phyloP scores from a whole-genome alignment of 2,113 vertebrate genomes.

The Corythoichthys haematopterus region DNA sequence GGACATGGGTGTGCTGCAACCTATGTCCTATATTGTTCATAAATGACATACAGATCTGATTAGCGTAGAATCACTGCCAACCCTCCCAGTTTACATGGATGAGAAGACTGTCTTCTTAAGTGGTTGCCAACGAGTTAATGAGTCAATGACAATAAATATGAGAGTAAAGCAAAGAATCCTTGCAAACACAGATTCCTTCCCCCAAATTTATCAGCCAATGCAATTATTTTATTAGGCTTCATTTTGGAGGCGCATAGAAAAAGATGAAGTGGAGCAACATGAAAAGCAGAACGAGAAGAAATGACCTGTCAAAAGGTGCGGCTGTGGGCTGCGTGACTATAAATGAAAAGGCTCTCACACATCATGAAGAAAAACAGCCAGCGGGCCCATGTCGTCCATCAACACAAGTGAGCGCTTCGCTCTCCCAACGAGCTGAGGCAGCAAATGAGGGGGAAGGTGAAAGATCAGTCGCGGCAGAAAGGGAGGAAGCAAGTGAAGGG shows the following conservation, averaged over 20 bases:
- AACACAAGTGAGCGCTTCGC: conserved; percentile 33
- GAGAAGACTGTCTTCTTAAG: too few relatives aligned
- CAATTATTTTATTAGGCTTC: neutral
- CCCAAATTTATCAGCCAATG: neutral
- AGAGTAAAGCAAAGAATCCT: too few relatives aligned
- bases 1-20: too few relatives aligned
- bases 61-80: too few relatives aligned
- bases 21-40: too few relatives aligned
- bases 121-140: too few relatives aligned
- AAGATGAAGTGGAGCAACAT: neutral
- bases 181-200: neutral
- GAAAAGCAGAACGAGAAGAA: neutral
- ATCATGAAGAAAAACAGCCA: conserved; percentile 27
- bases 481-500: conserved; percentile 13
- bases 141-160: too few relatives aligned
- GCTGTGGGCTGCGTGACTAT: conserved; percentile 17
- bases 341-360: conserved; percentile 32
- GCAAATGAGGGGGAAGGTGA: conserved; percentile 49
- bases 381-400: conserved; percentile 47
- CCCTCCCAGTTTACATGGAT: too few relatives aligned
- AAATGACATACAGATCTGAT: too few relatives aligned
- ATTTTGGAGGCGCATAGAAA: neutral
- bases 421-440: conserved; percentile 51
- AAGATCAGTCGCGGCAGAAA: conserved; percentile 55
- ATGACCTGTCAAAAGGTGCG: conserved; percentile 9